A percentile compares a stretch with the other conserved stretches of the same genome.
These are phyloP conservation scores for Peucedramus taeniatus DNA, from an alignment of 2,113 vertebrate genomes.

Conservation along the genomic window DNA sequence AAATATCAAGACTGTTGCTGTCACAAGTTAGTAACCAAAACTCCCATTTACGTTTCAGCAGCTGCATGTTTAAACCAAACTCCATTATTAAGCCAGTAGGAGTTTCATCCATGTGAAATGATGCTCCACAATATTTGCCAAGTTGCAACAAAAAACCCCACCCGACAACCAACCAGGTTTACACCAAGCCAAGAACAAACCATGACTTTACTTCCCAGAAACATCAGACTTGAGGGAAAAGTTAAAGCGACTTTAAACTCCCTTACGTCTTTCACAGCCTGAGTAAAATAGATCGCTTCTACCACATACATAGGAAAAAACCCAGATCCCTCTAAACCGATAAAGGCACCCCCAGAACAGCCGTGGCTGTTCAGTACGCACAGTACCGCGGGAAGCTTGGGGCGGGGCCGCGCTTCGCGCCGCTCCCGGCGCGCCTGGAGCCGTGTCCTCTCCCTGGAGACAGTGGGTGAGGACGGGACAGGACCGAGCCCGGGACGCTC, in stretches of 20 bases:
- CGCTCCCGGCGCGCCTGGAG: accelerated
- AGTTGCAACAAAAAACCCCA: not conserved
- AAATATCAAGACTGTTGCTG: not conserved
- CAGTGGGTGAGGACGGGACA: accelerated
- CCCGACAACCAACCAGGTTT: accelerated
- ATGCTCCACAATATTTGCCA: accelerated
- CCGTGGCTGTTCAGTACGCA: accelerated
- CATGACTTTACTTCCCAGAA: accelerated
- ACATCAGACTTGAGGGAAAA: accelerated
- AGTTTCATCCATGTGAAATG: not conserved
- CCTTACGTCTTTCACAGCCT: accelerated
- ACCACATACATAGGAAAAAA: accelerated
- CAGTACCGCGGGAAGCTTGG: no score
- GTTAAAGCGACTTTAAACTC: accelerated
- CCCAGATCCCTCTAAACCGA: accelerated
- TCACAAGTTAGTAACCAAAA: not conserved
- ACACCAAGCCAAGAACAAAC: accelerated
- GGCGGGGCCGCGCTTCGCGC: no score
- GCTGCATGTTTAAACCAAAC: not conserved
- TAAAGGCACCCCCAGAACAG: accelerated
- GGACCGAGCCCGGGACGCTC: accelerated
- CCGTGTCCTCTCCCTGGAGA: no score
- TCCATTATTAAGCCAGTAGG: accelerated
- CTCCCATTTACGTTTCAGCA: not conserved
- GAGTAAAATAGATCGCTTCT: accelerated